Percentiles rank a stretch among this genome's conserved stretches.
phyloP scores from a whole-genome alignment of 53 echinoderm and acorn worm species.

The Arbacia lixula region DNA sequence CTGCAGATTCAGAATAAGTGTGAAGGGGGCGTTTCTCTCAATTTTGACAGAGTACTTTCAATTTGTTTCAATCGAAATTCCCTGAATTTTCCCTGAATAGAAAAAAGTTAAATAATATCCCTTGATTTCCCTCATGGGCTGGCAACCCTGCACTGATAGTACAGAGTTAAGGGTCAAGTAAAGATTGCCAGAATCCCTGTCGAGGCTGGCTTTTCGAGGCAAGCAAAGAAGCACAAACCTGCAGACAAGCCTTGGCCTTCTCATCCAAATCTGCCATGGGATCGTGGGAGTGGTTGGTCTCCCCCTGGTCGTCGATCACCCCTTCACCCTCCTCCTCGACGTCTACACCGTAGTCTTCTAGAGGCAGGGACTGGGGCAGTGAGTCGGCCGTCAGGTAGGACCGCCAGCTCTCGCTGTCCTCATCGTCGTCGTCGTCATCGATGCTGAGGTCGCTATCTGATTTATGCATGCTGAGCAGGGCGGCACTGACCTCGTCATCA shows the following conservation, averaged over 20 bases:
- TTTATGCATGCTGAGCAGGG: constrained; percentile 31
- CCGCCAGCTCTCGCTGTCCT: constrained; percentile 66
- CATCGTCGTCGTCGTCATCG: constrained; percentile 43
- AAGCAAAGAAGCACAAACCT: too few species aligned
- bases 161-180: too few species aligned
- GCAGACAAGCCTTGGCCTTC: constrained; percentile 74
- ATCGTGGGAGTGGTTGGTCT: constrained; percentile 45
- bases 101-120: too few species aligned
- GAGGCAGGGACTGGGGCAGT: constrained; percentile 50
- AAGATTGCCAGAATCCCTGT: too few species aligned
- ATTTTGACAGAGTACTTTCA: too few species aligned
- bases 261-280: constrained; percentile 86
- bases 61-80: too few species aligned
- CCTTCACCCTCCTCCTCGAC: constrained; percentile 1
- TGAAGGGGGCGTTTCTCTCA: too few species aligned
- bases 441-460: constrained; percentile 42
- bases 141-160: too few species aligned
- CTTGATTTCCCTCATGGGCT: too few species aligned
- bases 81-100: too few species aligned
- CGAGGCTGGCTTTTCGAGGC: too few species aligned
- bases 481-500: background rate
- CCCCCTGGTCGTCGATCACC: background rate
- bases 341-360: constrained; percentile 21
- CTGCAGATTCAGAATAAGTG: too few species aligned
- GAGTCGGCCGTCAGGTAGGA: constrained; percentile 74